These are phyloP conservation scores for Endotricha flammealis DNA, from an alignment of 2,888 invertebrate genomes.

Conservation along the genomic window DNA sequence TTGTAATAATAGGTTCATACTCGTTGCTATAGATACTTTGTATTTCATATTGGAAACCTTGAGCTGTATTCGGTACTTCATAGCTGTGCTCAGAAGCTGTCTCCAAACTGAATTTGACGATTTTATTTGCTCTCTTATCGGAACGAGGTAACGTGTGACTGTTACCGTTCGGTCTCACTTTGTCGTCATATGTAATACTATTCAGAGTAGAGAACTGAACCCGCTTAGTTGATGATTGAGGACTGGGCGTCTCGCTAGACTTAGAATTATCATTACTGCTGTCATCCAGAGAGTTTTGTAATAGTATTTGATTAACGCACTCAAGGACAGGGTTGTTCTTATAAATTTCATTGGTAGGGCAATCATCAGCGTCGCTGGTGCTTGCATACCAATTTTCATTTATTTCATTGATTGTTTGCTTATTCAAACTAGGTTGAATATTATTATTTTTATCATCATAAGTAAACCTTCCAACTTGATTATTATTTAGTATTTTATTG, in stretches of 20 bases:
- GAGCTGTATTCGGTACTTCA: constrained; percentile 78
- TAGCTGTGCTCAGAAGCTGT: constrained; percentile 79
- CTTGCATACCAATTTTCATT: constrained; percentile 89
- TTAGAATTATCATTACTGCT: constrained; percentile 71
- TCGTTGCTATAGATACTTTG: constrained; percentile 87
- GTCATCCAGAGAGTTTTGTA: constrained; percentile 84
- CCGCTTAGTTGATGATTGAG: constrained; percentile 72
- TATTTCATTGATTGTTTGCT: constrained; percentile 60
- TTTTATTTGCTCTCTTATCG: constrained; percentile 71
- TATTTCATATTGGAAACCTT: constrained; percentile 73
- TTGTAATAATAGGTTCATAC: constrained; percentile 83
- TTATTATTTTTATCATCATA: constrained; percentile 62
- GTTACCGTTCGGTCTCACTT: constrained; percentile 46
- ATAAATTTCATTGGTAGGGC: constrained; percentile 82
- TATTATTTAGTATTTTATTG: constrained; percentile 50
- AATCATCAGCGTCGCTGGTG: constrained; percentile 87
- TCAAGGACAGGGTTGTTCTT: constrained; percentile 91
- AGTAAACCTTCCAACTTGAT: constrained; percentile 46
- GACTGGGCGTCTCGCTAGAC: constrained; percentile 68
- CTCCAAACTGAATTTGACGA: constrained; percentile 72
- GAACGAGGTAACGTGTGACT: constrained; percentile 58
- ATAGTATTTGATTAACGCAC: constrained; percentile 90
- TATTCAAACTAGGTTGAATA: constrained; percentile 39
- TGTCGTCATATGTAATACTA: constrained; percentile 77
- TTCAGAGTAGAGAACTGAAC: constrained; percentile 82